These are phyloP conservation scores for Salminus brasiliensis DNA, from an alignment of 2,113 vertebrate genomes.

Conservation along the genomic window DNA sequence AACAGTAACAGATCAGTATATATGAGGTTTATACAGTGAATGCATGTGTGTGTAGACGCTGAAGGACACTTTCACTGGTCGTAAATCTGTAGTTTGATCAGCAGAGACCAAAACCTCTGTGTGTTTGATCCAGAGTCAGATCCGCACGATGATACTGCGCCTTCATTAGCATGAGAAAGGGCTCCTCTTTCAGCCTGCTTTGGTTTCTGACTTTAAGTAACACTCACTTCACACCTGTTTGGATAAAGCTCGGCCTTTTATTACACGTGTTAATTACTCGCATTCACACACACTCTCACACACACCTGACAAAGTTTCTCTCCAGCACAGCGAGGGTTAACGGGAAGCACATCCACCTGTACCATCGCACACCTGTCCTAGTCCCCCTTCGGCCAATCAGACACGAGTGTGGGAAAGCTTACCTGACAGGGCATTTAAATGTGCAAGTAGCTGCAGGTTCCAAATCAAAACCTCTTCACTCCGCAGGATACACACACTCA, in stretches of 20 bases:
- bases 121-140: constrained; percentile 23
- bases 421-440: constrained; percentile 70
- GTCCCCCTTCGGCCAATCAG: constrained; percentile 75
- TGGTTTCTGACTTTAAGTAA: constrained; percentile 53
- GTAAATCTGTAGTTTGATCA: background rate
- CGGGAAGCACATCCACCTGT: constrained; percentile 71
- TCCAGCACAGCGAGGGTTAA: constrained; percentile 67
- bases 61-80: background rate
- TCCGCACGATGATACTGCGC: constrained; percentile 56
- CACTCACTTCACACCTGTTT: constrained; percentile 63
- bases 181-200: constrained; percentile 34
- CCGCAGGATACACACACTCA: constrained; percentile 47
- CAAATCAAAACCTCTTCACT: constrained; percentile 73
- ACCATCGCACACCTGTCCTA: constrained; percentile 78
- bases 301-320: constrained; percentile 61
- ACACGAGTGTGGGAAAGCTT: constrained; percentile 54
- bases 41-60: no score
- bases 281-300: constrained; percentile 46
- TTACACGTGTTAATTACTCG: constrained; percentile 55
- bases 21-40: no score
- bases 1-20: no score
- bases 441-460: constrained; percentile 45
- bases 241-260: constrained; percentile 65
- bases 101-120: constrained; percentile 57
- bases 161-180: constrained; percentile 73